Conservation (phyloP, 2,797 vertebrate species). For the Lacerta bilineata region DNA sequence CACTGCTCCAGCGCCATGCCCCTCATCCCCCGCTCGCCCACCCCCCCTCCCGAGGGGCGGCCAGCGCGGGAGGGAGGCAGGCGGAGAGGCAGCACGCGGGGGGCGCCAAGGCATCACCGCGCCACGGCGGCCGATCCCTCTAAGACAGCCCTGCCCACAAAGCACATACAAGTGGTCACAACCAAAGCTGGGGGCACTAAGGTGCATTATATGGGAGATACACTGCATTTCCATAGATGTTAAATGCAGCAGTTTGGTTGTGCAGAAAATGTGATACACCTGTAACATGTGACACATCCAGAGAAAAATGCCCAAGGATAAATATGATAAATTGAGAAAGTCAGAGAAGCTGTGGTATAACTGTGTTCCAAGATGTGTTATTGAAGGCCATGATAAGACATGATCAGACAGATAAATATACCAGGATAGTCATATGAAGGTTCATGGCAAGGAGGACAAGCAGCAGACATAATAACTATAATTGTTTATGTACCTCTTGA, state of each 20-base stretch:
- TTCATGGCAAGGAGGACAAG: slow-evolving; percentile 44
- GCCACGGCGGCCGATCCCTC: too few species aligned
- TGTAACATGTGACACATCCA: background rate
- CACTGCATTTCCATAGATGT: background rate
- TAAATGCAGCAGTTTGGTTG: background rate
- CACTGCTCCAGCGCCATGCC: too few species aligned
- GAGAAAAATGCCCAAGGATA: background rate
- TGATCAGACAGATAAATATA: background rate
- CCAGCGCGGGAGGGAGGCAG: too few species aligned
- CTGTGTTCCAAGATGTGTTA: background rate
- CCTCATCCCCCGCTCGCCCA: too few species aligned
- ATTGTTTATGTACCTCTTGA: slow-evolving; percentile 36
- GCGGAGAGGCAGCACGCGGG: too few species aligned
- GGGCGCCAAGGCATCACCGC: too few species aligned
- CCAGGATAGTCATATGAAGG: background rate
- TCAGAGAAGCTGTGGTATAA: background rate
- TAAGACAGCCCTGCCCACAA: too few species aligned
- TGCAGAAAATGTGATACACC: background rate
- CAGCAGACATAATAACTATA: background rate
- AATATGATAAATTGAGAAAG: background rate
- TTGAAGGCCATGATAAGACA: background rate
- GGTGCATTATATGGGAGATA: background rate
- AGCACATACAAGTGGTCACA: background rate
- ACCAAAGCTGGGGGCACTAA: background rate
- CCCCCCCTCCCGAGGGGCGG: too few species aligned